phyloP scores from a whole-genome alignment of 2,113 vertebrate species.

The Mus spicilegus region DNA sequence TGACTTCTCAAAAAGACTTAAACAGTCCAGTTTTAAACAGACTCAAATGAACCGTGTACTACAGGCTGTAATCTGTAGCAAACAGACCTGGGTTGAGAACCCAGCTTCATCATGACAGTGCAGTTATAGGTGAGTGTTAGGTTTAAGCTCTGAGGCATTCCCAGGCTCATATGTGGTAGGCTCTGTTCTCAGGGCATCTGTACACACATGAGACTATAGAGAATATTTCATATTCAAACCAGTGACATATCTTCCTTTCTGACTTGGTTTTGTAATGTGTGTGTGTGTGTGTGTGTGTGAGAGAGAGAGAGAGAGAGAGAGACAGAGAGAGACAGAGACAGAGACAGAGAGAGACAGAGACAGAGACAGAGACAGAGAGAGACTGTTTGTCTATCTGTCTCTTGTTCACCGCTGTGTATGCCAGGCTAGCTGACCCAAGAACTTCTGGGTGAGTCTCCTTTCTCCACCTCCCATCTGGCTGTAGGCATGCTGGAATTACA shows the following conservation, averaged over 20 bases:
- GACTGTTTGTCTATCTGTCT: background rate
- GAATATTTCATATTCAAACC: background rate
- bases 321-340: too few species aligned
- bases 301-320: too few species aligned
- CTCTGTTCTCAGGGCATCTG: background rate
- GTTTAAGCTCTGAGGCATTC: too few species aligned
- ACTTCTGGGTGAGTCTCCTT: background rate
- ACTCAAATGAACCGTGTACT: background rate
- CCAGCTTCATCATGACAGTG: background rate
- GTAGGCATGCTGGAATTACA: background rate
- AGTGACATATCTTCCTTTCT: background rate
- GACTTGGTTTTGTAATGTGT: background rate
- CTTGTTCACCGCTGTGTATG: background rate
- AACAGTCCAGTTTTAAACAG: conserved; percentile 7
- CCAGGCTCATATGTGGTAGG: background rate
- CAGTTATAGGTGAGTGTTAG: background rate
- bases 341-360: too few species aligned
- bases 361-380: too few species aligned
- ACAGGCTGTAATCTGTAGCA: background rate
- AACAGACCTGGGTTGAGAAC: background rate
- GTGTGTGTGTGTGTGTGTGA: too few species aligned
- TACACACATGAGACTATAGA: too few species aligned
- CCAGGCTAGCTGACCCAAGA: background rate
- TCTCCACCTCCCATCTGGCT: background rate
- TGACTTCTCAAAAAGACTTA: conserved; percentile 20